Conservation (phyloP, 2,888 invertebrate species). For the Tetropium fuscum region DNA sequence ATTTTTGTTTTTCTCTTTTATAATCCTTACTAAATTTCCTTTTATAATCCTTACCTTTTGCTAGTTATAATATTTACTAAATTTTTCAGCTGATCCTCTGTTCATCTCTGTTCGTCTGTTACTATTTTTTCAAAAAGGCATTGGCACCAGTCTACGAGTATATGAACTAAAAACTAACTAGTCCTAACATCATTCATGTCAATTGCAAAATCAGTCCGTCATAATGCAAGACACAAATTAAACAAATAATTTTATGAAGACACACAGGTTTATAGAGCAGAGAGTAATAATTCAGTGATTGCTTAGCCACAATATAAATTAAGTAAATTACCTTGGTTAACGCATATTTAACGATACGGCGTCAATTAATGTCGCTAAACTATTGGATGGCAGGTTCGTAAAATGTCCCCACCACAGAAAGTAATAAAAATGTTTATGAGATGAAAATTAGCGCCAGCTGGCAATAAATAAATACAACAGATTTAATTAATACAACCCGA, state of each 20-base stretch:
- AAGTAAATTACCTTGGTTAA: conserved; percentile 39
- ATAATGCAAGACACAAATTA: conserved; percentile 22
- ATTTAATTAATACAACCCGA: conserved; percentile 61
- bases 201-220: conserved; percentile 3
- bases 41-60: no score
- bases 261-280: conserved; percentile 7
- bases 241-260: conserved; percentile 25
- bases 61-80: no score
- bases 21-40: no score
- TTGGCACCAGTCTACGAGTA: not conserved
- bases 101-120: not conserved
- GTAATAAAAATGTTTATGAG: conserved; percentile 64
- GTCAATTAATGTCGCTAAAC: conserved; percentile 45
- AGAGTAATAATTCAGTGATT: conserved; percentile 30
- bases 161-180: not conserved
- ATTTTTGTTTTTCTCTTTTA: no score
- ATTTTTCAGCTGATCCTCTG: not conserved
- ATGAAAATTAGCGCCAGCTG: conserved; percentile 62
- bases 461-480: conserved; percentile 64
- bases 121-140: not conserved
- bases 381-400: conserved; percentile 38
- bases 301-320: conserved; percentile 33
- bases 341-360: conserved; percentile 49
- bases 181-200: not conserved
- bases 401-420: conserved; percentile 44